Evolutionary conservation across 2,888 invertebrate species (phyloP).

Genomic region (Andrena haemorrhoa): DNA sequence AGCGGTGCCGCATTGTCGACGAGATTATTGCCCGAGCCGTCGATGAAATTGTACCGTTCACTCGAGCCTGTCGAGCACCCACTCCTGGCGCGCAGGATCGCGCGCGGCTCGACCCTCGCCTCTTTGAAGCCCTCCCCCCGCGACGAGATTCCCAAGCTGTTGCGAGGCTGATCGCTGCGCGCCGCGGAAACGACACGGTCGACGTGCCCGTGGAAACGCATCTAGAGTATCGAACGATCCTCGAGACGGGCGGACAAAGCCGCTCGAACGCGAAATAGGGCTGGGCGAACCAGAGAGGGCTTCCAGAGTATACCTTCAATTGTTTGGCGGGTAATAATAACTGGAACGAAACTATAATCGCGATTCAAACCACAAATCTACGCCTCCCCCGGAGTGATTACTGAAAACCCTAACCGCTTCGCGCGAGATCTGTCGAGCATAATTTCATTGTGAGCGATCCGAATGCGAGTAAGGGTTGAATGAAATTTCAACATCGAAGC

Average conservation of each 20-base stretch:
- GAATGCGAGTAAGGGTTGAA: not conserved
- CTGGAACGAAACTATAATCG: too few relatives aligned
- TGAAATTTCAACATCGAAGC: not conserved
- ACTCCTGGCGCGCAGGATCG: constrained; percentile 53
- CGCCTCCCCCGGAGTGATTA: too few relatives aligned
- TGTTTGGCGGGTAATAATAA: too few relatives aligned
- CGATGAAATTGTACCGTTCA: constrained; percentile 69
- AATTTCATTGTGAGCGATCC: not conserved
- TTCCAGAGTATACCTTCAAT: too few relatives aligned
- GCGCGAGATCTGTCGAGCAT: not conserved
- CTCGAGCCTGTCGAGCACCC: constrained; percentile 60
- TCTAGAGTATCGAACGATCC: constrained; percentile 37
- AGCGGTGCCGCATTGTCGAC: constrained; percentile 51
- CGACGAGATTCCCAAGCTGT: constrained; percentile 46
- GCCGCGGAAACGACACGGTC: not conserved
- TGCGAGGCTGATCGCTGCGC: constrained; percentile 31
- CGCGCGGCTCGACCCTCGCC: constrained; percentile 49
- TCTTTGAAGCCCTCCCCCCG: constrained; percentile 36
- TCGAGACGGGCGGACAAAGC: constrained; percentile 30
- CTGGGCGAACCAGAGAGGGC: not conserved
- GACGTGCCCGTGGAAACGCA: constrained; percentile 40
- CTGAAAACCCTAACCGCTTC: not conserved
- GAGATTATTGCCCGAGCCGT: constrained; percentile 64
- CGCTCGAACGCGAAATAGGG: constrained; percentile 26
- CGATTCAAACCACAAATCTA: too few relatives aligned